phyloP scores from a whole-genome alignment of 1,140 invertebrate genomes.

The Helicoverpa zea region DNA sequence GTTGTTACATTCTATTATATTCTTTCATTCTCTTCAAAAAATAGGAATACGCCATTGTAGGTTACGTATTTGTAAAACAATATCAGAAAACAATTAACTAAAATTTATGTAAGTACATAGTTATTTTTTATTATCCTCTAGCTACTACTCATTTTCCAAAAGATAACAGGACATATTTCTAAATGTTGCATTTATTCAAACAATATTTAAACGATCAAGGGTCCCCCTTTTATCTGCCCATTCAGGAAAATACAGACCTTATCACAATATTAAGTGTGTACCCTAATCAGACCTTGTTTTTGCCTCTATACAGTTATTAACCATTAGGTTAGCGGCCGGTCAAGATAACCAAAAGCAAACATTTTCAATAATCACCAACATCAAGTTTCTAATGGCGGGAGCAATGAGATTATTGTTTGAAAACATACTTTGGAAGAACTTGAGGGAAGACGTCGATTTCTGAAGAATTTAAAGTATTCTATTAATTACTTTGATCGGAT shows the following conservation, averaged over 20 bases:
- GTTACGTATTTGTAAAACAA: no score
- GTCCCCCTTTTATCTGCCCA: neutral
- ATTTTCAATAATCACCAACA: conserved; percentile 57
- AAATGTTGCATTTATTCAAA: no score
- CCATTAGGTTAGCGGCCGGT: conserved; percentile 25
- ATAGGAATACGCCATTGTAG: no score
- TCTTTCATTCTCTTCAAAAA: neutral
- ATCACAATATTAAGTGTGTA: conserved; percentile 23
- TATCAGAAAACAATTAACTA: no score
- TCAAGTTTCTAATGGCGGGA: conserved; percentile 56
- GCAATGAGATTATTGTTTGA: conserved; percentile 54
- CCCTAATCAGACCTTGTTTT: conserved; percentile 25
- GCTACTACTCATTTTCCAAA: no score
- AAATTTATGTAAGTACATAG: no score
- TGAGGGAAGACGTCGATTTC: neutral
- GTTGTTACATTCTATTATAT: neutral
- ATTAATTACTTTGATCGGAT: neutral
- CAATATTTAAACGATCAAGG: no score
- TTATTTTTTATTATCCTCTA: no score
- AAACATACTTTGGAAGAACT: conserved; percentile 43
- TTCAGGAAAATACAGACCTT: conserved; percentile 2
- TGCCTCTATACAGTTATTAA: conserved; percentile 31
- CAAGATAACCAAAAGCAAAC: conserved; percentile 44
- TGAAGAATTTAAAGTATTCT: no score
- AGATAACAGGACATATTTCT: no score